Conservation (phyloP, 92 coral and sea anemone species). For the Epizoanthus ramosus region DNA sequence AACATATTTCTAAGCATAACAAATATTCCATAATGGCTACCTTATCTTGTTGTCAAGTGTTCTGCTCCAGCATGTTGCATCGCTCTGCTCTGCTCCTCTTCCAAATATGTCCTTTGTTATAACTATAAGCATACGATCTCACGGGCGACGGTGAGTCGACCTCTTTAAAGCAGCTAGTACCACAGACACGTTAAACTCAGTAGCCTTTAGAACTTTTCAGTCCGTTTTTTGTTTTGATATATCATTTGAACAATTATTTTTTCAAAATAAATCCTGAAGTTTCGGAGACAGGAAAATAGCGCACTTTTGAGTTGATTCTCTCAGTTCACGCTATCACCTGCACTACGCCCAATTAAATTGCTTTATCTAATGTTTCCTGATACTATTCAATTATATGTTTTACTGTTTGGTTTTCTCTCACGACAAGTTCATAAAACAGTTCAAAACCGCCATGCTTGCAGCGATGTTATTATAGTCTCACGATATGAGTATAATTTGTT, state of each 20-base stretch:
- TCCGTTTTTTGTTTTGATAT: background rate
- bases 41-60: slow-evolving; percentile 10
- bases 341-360: slow-evolving; percentile 17
- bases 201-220: background rate
- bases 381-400: background rate
- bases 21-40: background rate
- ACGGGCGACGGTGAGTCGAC: background rate
- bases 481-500: background rate
- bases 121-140: background rate
- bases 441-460: background rate
- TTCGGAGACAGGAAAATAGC: background rate
- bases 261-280: background rate
- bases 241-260: background rate
- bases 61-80: background rate
- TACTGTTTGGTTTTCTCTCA: slow-evolving; percentile 27
- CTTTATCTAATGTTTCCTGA: background rate
- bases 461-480: background rate
- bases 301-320: background rate
- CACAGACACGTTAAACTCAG: background rate
- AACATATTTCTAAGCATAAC: background rate
- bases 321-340: slow-evolving; percentile 8
- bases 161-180: background rate
- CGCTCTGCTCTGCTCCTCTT: background rate
- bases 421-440: background rate
- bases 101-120: slow-evolving; percentile 18